Conservation (phyloP, 2,888 invertebrate species). For the Drosophila diplacantha region DNA sequence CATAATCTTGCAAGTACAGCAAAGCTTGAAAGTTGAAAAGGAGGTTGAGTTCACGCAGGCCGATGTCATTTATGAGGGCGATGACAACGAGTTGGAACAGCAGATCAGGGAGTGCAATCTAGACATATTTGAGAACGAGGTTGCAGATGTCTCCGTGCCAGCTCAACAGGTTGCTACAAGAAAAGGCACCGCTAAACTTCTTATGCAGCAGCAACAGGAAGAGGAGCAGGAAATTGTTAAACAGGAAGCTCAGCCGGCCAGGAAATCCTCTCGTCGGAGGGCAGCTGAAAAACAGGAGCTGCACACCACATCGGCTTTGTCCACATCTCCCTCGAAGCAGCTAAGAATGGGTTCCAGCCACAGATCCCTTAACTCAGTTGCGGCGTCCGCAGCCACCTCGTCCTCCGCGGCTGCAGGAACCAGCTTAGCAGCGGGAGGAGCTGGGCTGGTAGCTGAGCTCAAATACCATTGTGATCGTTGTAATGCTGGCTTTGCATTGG, state of each 20-base stretch:
- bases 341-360: constrained; percentile 1
- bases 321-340: constrained; percentile 2
- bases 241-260: constrained; percentile 13
- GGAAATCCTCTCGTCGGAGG: constrained; percentile 38
- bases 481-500: constrained; percentile 74
- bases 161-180: constrained; percentile 39
- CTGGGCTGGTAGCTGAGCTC: constrained; percentile 19
- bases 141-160: constrained; percentile 41
- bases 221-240: constrained; percentile 6
- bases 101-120: constrained; percentile 56
- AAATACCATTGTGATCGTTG: constrained; percentile 74
- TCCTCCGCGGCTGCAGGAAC: neutral
- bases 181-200: constrained; percentile 44
- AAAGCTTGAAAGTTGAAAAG: constrained; percentile 46
- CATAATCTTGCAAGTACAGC: constrained; percentile 46
- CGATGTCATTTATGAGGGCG: constrained; percentile 36
- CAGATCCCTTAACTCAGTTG: constrained; percentile 5
- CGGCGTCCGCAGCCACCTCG: neutral
- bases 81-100: constrained; percentile 18
- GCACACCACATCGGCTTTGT: neutral
- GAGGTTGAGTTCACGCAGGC: constrained; percentile 43
- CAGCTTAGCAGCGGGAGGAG: neutral
- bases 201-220: constrained; percentile 16
- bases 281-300: constrained; percentile 19
- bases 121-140: constrained; percentile 54